phyloP scores from a whole-genome alignment of 2,113 vertebrate species.

The Cebidichthys violaceus region DNA sequence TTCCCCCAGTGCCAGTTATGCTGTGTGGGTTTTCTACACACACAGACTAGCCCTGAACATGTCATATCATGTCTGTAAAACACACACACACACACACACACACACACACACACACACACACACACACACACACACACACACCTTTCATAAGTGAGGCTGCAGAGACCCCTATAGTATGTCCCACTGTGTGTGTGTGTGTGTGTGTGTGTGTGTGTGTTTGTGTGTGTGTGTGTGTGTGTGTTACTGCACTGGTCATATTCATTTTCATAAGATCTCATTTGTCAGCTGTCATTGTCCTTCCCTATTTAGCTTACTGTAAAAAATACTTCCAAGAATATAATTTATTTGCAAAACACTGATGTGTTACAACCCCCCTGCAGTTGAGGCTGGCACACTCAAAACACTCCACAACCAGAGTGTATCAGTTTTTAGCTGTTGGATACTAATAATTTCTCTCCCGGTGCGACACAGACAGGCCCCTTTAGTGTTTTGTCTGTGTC shows the following conservation, averaged over 20 bases:
- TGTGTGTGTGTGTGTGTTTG: too few species aligned
- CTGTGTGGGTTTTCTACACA: constrained; percentile 20
- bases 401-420: constrained; percentile 31
- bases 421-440: constrained; percentile 52
- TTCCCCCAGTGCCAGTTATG: constrained; percentile 64
- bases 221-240: not conserved
- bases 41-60: constrained; percentile 49
- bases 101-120: constrained; percentile 34
- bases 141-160: constrained; percentile 21
- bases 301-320: not conserved
- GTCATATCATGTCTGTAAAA: constrained; percentile 60
- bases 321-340: constrained; percentile 19
- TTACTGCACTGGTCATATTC: constrained; percentile 6
- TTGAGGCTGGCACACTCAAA: constrained; percentile 26
- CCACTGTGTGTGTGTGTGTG: not conserved
- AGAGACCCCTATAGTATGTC: not conserved
- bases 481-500: constrained; percentile 58
- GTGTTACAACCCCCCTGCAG: constrained; percentile 36
- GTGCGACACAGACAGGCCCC: constrained; percentile 30
- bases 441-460: constrained; percentile 57
- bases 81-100: constrained; percentile 33
- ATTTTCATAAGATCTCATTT: constrained; percentile 1
- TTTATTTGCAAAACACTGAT: constrained; percentile 34
- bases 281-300: not conserved
- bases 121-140: constrained; percentile 38